phyloP scores from a whole-genome alignment of 2,113 vertebrate species.

The Isurus oxyrinchus region DNA sequence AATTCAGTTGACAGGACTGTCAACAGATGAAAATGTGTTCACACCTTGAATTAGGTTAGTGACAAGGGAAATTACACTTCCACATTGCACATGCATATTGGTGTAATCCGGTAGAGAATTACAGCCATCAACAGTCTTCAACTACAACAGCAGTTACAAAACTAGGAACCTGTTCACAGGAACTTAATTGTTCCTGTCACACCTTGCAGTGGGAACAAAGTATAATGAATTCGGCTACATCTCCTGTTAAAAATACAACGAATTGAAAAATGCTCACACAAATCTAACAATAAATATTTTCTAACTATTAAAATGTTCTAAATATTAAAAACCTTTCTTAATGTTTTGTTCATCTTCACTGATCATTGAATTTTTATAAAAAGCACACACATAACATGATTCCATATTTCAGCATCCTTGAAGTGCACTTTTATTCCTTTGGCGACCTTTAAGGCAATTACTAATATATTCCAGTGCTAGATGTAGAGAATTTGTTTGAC shows the following conservation, averaged over 20 bases:
- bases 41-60: slow-evolving; percentile 23
- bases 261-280: neutral
- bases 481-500: slow-evolving; percentile 18
- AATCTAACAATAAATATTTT: neutral
- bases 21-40: neutral
- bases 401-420: neutral
- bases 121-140: neutral
- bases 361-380: neutral
- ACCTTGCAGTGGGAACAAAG: neutral
- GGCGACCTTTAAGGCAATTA: neutral
- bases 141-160: neutral
- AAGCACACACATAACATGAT: neutral
- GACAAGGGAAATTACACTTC: slow-evolving; percentile 17
- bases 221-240: neutral
- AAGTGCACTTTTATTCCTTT: slow-evolving; percentile 16
- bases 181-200: neutral
- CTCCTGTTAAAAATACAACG: neutral
- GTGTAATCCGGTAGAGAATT: neutral
- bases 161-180: neutral
- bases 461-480: neutral
- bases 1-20: neutral
- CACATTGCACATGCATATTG: neutral
- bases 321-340: neutral
- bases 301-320: no score
- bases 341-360: neutral